phyloP scores from a whole-genome alignment of 2,797 vertebrate genomes.

The Meriones psammophilus region DNA sequence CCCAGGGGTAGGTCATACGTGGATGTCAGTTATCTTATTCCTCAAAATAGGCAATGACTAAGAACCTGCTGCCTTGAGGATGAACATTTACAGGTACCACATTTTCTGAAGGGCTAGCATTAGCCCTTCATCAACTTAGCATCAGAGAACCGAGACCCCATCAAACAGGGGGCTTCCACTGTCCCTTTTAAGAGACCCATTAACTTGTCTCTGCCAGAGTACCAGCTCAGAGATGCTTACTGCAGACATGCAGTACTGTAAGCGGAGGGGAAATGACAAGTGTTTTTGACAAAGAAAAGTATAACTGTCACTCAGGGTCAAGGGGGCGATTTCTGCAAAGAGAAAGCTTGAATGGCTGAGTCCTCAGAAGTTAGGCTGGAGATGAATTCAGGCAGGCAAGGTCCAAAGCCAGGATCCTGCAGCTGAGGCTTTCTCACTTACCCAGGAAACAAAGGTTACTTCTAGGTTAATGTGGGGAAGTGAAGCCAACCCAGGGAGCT shows the following conservation, averaged over 20 bases:
- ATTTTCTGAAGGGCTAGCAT: not conserved
- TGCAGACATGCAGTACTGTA: no score
- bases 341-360: not conserved
- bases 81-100: not conserved
- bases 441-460: not conserved
- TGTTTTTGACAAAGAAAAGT: not conserved
- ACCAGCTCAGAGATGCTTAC: not conserved
- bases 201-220: not conserved
- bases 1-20: not conserved
- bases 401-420: no score
- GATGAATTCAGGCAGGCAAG: not conserved
- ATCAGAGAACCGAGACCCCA: not conserved
- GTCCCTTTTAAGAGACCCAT: not conserved
- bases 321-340: not conserved
- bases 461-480: not conserved
- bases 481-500: not conserved
- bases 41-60: not conserved
- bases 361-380: not conserved
- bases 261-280: not conserved
- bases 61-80: not conserved
- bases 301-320: not conserved
- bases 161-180: not conserved
- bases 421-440: not conserved
- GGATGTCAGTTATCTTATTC: no score
- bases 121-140: not conserved